These are phyloP conservation scores for Nyctalus aviator DNA, from an alignment of 2,797 vertebrate species.

Conservation along the genomic window DNA sequence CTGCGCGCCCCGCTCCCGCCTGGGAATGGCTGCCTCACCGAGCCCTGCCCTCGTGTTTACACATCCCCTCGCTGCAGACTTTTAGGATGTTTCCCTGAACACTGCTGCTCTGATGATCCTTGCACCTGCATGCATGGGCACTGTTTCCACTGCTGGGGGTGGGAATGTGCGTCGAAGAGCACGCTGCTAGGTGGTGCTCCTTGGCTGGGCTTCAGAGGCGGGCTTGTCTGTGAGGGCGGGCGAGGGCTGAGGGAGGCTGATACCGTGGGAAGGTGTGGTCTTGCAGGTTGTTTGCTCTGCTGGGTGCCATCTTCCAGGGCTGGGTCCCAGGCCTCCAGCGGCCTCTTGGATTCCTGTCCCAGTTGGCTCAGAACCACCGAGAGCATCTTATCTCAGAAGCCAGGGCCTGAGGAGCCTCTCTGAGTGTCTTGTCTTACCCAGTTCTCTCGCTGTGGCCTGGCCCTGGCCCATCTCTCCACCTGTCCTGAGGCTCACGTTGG, in stretches of 20 bases:
- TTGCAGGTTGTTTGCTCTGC: conserved; percentile 17
- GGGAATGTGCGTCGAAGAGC: not conserved
- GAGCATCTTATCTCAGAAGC: conserved; percentile 3
- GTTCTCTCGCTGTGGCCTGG: not conserved
- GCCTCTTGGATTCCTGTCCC: not conserved
- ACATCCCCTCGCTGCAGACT: not conserved
- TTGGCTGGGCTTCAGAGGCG: conserved; percentile 62
- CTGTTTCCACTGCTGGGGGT: conserved; percentile 8
- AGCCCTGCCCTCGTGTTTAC: not conserved
- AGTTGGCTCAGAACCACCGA: conserved; percentile 25
- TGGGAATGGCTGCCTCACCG: no score
- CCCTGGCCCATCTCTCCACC: not conserved
- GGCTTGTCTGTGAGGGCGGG: not conserved
- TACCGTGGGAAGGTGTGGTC: not conserved
- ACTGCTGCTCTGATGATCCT: not conserved
- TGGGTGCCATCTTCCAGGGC: not conserved
- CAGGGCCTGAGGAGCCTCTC: not conserved
- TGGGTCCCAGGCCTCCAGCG: conserved; percentile 60
- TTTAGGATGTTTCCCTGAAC: not conserved
- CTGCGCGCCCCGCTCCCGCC: no score
- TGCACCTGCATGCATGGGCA: not conserved
- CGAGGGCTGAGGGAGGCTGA: not conserved
- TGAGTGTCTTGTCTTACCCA: not conserved
- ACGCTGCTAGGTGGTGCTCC: not conserved
- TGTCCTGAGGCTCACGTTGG: not conserved